Percentiles rank a stretch among this genome's conserved stretches.
Evolutionary conservation across 2,888 invertebrate genomes (phyloP).

Genomic region (Drosophila paramelanica): DNA sequence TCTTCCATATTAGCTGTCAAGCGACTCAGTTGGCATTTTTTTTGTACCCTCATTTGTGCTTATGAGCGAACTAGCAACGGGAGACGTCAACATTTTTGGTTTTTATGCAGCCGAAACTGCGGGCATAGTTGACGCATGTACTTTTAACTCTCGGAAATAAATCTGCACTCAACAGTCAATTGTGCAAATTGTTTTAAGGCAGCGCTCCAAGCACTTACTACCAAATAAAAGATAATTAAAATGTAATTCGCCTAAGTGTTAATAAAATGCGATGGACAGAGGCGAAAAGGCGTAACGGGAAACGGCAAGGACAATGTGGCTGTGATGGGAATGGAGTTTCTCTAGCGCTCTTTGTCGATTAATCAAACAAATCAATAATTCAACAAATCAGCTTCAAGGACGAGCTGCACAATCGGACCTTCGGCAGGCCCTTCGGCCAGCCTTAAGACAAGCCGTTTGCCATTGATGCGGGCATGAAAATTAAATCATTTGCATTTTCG

Average conservation of each 20-base stretch:
- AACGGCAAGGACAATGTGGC: conserved; percentile 4
- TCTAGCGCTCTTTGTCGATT: conserved; percentile 51
- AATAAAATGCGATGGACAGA: conserved; percentile 28
- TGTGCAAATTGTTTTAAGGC: conserved; percentile 48
- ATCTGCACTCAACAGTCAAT: conserved; percentile 65
- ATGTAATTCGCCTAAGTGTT: conserved; percentile 49
- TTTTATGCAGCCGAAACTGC: conserved; percentile 6
- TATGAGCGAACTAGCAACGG: conserved; percentile 16
- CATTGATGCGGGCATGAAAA: conserved; percentile 43
- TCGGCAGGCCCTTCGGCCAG: conserved; percentile 1
- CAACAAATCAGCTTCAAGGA: conserved; percentile 64
- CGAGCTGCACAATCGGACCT: conserved; percentile 31
- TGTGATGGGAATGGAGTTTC: conserved; percentile 1
- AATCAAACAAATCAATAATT: conserved; percentile 78
- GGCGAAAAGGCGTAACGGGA: neutral
- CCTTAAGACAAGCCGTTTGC: conserved; percentile 19
- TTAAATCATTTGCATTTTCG: conserved; percentile 68
- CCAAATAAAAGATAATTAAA: conserved; percentile 49
- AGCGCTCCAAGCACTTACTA: conserved; percentile 3
- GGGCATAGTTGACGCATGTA: conserved; percentile 25
- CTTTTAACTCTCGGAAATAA: conserved; percentile 32
- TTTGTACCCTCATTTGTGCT: conserved; percentile 42
- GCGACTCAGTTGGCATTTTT: conserved; percentile 30
- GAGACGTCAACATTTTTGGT: conserved; percentile 9
- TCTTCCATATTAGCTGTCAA: conserved; percentile 37